phyloP scores from a whole-genome alignment of 2,888 invertebrate species.

The Patella pellucida region DNA sequence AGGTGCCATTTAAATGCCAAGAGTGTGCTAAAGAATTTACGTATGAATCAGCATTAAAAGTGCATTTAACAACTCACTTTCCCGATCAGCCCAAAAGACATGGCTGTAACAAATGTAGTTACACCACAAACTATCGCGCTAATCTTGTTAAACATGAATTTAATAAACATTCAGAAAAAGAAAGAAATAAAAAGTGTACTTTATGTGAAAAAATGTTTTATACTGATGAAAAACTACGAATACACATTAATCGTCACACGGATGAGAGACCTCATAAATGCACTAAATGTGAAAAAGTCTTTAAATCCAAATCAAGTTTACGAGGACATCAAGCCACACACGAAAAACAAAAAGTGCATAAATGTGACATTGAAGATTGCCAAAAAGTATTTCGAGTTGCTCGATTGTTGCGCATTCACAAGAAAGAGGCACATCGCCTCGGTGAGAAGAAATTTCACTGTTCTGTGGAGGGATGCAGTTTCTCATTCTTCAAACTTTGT shows the following conservation, averaged over 20 bases:
- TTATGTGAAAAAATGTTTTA: conserved; percentile 64
- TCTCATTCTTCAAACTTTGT: conserved; percentile 67
- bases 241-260: conserved; percentile 61
- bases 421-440: conserved; percentile 61
- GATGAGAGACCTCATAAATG: conserved; percentile 58
- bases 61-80: conserved; percentile 62
- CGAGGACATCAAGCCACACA: conserved; percentile 61
- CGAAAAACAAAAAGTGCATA: conserved; percentile 53
- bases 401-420: conserved; percentile 59
- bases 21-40: conserved; percentile 67
- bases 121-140: conserved; percentile 63
- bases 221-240: conserved; percentile 60
- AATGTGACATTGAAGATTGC: conserved; percentile 64
- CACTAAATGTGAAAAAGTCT: conserved; percentile 61
- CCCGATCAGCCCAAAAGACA: conserved; percentile 63
- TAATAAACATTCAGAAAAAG: conserved; percentile 56
- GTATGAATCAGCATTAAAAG: conserved; percentile 63
- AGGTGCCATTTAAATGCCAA: conserved; percentile 62
- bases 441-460: conserved; percentile 60
- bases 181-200: conserved; percentile 42
- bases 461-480: conserved; percentile 60
- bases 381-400: conserved; percentile 59
- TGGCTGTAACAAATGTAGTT: conserved; percentile 59
- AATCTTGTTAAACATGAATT: conserved; percentile 63
- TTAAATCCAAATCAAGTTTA: conserved; percentile 60